These are phyloP conservation scores for Drosophila phalerata DNA, from an alignment of 2,888 invertebrate species.

Conservation along the genomic window DNA sequence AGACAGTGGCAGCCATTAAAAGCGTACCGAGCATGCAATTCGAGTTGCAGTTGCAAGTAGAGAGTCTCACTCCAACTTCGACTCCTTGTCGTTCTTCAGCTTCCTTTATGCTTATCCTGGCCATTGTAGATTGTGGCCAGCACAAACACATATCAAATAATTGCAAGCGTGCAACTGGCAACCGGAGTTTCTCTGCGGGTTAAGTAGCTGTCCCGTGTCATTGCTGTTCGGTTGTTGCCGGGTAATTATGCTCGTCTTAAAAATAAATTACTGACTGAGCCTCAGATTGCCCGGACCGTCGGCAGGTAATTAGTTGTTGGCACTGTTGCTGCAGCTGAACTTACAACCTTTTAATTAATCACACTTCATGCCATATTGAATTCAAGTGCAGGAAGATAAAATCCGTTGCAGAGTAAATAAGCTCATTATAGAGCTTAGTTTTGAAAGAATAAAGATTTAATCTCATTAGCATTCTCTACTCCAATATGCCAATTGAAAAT, in stretches of 20 bases:
- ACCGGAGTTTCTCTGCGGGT: constrained; percentile 4
- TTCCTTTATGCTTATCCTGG: constrained; percentile 1
- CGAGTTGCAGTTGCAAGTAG: constrained; percentile 20
- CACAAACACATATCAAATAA: constrained; percentile 44
- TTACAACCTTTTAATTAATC: constrained; percentile 40
- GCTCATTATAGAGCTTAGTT: not conserved
- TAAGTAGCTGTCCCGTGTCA: constrained; percentile 20
- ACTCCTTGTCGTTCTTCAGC: constrained; percentile 1
- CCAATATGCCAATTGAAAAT: not conserved
- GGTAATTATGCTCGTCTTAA: constrained; percentile 71
- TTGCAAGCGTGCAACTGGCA: constrained; percentile 23
- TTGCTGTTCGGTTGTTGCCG: constrained; percentile 14
- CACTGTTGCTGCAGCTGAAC: constrained; percentile 12
- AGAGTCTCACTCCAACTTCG: not conserved
- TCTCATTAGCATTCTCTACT: not conserved
- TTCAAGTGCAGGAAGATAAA: not conserved
- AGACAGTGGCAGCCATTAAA: constrained; percentile 37
- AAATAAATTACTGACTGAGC: constrained; percentile 50
- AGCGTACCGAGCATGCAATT: constrained; percentile 27
- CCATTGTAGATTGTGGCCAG: constrained; percentile 9
- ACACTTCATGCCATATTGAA: constrained; percentile 33
- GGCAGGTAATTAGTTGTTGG: constrained; percentile 36
- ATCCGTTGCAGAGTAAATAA: not conserved
- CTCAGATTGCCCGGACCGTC: constrained; percentile 30
- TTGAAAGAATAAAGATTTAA: not conserved